phyloP scores from a whole-genome alignment of 2,888 invertebrate genomes.

The Cetonia aurata region DNA sequence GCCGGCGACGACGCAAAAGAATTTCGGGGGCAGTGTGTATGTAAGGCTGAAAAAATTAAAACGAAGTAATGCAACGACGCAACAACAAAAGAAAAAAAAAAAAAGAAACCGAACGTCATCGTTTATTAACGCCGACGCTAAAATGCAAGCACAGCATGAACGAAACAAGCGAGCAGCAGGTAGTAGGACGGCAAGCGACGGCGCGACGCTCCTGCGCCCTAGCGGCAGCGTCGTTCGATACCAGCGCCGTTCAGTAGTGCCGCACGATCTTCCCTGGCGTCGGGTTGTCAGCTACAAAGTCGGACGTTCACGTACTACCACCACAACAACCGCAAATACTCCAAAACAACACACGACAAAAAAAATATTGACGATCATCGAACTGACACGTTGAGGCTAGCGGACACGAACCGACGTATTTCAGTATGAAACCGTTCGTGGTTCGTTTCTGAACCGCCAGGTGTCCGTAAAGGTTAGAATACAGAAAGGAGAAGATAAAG shows the following conservation, averaged over 20 bases:
- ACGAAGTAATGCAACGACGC: background rate
- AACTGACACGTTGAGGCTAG: slow-evolving; percentile 21
- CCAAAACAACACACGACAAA: slow-evolving; percentile 32
- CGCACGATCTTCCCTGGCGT: slow-evolving; percentile 65
- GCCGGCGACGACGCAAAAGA: too few species aligned
- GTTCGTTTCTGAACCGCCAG: slow-evolving; percentile 37
- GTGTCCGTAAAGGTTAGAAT: slow-evolving; percentile 41
- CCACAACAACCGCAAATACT: slow-evolving; percentile 43
- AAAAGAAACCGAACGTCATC: slow-evolving; percentile 21
- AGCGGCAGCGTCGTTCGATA: slow-evolving; percentile 66
- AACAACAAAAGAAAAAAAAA: too few species aligned
- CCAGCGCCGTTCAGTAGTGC: slow-evolving; percentile 64
- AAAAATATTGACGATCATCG: slow-evolving; percentile 32
- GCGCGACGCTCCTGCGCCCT: slow-evolving; percentile 64
- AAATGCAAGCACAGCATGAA: slow-evolving; percentile 39
- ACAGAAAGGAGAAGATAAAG: background rate
- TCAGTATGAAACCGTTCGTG: slow-evolving; percentile 29
- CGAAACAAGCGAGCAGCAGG: slow-evolving; percentile 61
- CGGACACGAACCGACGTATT: slow-evolving; percentile 30
- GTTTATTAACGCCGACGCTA: slow-evolving; percentile 37
- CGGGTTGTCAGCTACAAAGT: slow-evolving; percentile 63
- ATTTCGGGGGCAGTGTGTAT: too few species aligned
- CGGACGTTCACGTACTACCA: slow-evolving; percentile 50
- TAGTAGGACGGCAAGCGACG: slow-evolving; percentile 62
- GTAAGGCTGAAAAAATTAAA: slow-evolving; percentile 21